Evolutionary conservation across 2,888 invertebrate species (phyloP).

Genomic region (Baronia brevicornis): DNA sequence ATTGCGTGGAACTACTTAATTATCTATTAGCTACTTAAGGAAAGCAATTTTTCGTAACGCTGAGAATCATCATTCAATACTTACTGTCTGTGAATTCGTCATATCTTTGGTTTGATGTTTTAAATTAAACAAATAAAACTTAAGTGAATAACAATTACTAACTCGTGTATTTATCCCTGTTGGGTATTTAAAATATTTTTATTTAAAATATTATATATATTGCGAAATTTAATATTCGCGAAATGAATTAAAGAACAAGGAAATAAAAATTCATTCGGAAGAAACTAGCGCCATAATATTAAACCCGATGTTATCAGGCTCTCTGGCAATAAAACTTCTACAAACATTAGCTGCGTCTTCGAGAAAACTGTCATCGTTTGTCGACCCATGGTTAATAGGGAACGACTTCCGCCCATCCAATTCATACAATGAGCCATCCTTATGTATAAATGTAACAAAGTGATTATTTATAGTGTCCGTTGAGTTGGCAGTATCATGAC

Average conservation of each 20-base stretch:
- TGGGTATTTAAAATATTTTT: too few relatives aligned
- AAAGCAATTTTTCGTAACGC: conserved; percentile 45
- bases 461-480: conserved; percentile 81
- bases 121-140: too few relatives aligned
- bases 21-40: conserved; percentile 56
- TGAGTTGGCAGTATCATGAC: conserved; percentile 79
- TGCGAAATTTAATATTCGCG: conserved; percentile 19
- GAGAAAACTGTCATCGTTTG: conserved; percentile 82
- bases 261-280: conserved; percentile 32
- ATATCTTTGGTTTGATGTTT: too few relatives aligned
- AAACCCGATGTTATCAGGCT: conserved; percentile 90
- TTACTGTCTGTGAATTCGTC: too few relatives aligned
- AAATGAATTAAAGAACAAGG: conserved; percentile 8
- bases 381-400: conserved; percentile 88
- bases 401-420: conserved; percentile 79
- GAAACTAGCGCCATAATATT: conserved; percentile 88
- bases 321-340: conserved; percentile 87
- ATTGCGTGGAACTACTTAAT: too few relatives aligned
- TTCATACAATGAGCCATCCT: conserved; percentile 87
- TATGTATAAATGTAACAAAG: conserved; percentile 90
- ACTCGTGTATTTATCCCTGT: too few relatives aligned
- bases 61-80: too few relatives aligned
- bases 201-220: conserved; percentile 15
- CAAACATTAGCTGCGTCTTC: conserved; percentile 90
- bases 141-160: too few relatives aligned